These are phyloP conservation scores for Prolemur simus DNA, from an alignment of 2,113 vertebrate species.

Conservation along the genomic window DNA sequence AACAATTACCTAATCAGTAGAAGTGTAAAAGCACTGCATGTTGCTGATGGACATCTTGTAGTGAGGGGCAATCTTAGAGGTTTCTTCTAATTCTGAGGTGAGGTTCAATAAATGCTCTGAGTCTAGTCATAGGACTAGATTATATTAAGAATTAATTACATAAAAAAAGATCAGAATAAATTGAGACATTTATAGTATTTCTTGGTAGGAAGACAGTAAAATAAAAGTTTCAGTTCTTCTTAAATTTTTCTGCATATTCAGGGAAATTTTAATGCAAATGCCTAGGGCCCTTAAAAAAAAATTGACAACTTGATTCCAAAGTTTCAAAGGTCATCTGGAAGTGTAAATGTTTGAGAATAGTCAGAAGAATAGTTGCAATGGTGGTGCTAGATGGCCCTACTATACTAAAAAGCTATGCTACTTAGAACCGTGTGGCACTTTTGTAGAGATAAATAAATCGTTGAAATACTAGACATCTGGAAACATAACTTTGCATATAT, in stretches of 20 bases:
- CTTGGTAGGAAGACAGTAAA: neutral
- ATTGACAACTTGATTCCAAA: neutral
- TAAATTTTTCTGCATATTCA: neutral
- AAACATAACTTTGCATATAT: neutral
- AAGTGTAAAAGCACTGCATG: neutral
- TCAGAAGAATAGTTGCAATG: neutral
- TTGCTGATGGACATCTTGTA: neutral
- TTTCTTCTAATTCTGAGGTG: neutral
- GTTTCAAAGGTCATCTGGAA: neutral
- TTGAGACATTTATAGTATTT: neutral
- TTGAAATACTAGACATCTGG: neutral
- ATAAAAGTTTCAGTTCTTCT: neutral
- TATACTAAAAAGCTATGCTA: neutral
- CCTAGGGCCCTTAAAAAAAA: neutral
- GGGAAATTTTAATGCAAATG: neutral
- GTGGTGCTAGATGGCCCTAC: neutral
- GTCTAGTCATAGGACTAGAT: neutral
- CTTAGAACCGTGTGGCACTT: neutral
- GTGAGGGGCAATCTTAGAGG: neutral
- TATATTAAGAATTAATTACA: neutral
- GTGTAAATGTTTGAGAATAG: neutral
- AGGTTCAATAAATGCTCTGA: neutral
- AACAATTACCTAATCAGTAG: neutral
- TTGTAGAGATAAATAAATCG: slow-evolving; percentile 1
- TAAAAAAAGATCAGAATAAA: neutral